Conservation (phyloP, 2,888 invertebrate species). For the Rhabditoides inermis region DNA sequence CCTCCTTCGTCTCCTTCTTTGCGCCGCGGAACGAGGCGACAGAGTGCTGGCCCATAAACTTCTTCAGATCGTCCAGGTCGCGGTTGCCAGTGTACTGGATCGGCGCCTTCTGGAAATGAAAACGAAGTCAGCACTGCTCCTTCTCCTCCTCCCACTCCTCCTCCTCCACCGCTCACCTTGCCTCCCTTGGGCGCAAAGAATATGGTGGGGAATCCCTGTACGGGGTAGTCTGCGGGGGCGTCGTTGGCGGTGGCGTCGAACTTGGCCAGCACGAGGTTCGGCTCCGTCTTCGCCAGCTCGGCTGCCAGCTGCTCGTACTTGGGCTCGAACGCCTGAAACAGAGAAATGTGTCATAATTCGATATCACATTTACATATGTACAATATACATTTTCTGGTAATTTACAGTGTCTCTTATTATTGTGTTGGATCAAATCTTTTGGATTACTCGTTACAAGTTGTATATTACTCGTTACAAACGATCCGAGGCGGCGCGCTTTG, state of each 20-base stretch:
- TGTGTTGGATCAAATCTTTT: too few relatives aligned
- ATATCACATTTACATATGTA: too few relatives aligned
- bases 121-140: not conserved
- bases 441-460: too few relatives aligned
- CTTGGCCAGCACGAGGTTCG: conserved; percentile 55
- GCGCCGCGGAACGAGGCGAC: conserved; percentile 42
- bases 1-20: conserved; percentile 42
- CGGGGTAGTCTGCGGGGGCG: conserved; percentile 54
- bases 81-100: conserved; percentile 49
- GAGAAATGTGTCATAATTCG: too few relatives aligned
- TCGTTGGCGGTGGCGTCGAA: conserved; percentile 60
- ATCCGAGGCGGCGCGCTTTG: too few relatives aligned
- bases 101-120: conserved; percentile 14
- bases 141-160: not conserved
- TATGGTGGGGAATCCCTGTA: conserved; percentile 58
- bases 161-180: conserved; percentile 20
- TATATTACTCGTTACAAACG: too few relatives aligned
- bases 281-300: conserved; percentile 34
- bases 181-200: conserved; percentile 56
- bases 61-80: conserved; percentile 42
- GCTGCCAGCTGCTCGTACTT: conserved; percentile 48
- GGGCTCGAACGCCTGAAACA: conserved; percentile 56
- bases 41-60: conserved; percentile 47
- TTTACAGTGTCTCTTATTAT: too few relatives aligned
- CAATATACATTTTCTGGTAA: too few relatives aligned